Percentiles rank a stretch among this genome's conserved stretches.
These are phyloP conservation scores for Willisornis vidua DNA, from an alignment of 2,113 vertebrate species.

Conservation along the genomic window DNA sequence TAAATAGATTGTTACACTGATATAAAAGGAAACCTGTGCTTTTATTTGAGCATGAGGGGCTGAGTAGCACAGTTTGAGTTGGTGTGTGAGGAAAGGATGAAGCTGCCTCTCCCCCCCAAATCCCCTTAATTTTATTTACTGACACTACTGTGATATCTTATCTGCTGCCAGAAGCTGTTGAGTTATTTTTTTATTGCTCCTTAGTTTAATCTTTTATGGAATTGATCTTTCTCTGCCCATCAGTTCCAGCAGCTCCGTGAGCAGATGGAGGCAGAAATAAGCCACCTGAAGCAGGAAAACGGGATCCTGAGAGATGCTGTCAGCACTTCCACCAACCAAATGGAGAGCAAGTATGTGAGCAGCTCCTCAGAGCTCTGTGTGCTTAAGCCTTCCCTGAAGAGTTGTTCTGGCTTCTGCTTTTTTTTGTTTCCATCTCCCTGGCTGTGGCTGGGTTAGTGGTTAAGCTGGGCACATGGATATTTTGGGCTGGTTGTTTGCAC, in stretches of 20 bases:
- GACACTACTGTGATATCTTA: background rate
- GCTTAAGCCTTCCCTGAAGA: background rate
- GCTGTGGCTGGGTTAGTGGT: background rate
- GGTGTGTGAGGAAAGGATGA: background rate
- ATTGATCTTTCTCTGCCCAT: background rate
- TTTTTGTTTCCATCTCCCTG: background rate
- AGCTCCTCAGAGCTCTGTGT: background rate
- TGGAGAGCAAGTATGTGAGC: constrained; percentile 95
- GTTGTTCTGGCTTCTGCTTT: background rate
- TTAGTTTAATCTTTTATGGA: background rate
- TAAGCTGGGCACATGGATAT: background rate
- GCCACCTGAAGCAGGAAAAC: constrained; percentile 95
- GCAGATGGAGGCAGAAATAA: constrained; percentile 93
- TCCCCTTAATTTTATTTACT: background rate
- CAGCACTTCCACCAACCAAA: constrained; percentile 94
- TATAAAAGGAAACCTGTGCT: background rate
- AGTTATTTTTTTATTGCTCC: background rate
- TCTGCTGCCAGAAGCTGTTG: background rate
- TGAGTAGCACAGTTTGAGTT: background rate
- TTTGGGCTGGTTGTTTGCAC: background rate
- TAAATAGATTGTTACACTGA: background rate
- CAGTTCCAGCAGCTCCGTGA: constrained; percentile 93
- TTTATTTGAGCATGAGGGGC: background rate
- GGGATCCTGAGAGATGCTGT: constrained; percentile 96
- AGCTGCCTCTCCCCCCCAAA: background rate